Evolutionary conservation across 1,140 invertebrate genomes (phyloP).

Genomic region (Euura lappo): DNA sequence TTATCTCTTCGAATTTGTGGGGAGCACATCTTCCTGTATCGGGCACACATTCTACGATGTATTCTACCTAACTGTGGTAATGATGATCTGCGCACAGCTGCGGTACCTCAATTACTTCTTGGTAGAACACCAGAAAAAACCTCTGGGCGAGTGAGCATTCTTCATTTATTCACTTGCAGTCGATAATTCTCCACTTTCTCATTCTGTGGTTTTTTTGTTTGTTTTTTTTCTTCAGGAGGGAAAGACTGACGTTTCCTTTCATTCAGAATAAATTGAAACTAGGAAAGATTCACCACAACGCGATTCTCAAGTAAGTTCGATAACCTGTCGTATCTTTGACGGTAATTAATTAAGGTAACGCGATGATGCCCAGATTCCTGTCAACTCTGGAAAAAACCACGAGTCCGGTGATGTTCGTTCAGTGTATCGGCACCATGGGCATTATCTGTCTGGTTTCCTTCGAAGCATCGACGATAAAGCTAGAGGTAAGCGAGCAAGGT

Average conservation of each 20-base stretch:
- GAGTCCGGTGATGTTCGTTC: conserved; percentile 44
- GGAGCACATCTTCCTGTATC: conserved; percentile 24
- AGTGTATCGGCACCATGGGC: conserved; percentile 45
- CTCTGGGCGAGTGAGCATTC: background rate
- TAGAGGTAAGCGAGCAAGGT: conserved; percentile 35
- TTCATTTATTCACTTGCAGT: no score
- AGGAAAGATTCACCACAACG: background rate
- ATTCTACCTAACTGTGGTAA: conserved; percentile 31
- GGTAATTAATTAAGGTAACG: no score
- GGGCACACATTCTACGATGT: conserved; percentile 32
- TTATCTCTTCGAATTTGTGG: conserved; percentile 30
- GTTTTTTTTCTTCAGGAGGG: background rate
- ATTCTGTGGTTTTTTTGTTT: no score
- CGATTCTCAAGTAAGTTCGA: background rate
- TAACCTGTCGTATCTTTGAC: no score
- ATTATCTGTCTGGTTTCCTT: conserved; percentile 47
- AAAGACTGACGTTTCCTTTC: background rate
- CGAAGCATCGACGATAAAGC: conserved; percentile 37
- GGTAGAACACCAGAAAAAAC: background rate
- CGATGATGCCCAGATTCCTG: conserved; percentile 29
- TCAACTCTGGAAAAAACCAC: conserved; percentile 34
- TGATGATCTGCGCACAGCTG: conserved; percentile 31
- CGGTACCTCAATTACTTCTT: conserved; percentile 30
- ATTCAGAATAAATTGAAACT: background rate
- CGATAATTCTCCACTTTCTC: no score